Conservation (phyloP, 2,113 vertebrate species). For the Leucoraja erinaceus region DNA sequence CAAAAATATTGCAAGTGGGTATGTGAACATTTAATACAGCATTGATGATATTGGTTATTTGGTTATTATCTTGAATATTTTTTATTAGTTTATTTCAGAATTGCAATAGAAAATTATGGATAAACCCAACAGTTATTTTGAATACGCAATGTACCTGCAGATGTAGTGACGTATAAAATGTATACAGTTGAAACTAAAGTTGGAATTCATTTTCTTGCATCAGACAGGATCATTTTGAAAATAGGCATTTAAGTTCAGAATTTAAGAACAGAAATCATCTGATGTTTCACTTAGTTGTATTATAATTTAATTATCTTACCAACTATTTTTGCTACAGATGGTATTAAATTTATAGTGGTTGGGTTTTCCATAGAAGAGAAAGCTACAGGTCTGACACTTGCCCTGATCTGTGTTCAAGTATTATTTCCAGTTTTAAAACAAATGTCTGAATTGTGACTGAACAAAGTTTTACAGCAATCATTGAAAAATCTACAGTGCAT, state of each 20-base stretch:
- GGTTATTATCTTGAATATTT: not conserved
- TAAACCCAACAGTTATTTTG: not conserved
- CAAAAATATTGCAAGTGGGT: no score
- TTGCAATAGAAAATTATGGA: not conserved
- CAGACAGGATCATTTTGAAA: not conserved
- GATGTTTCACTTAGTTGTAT: not conserved
- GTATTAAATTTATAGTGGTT: not conserved
- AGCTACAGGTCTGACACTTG: not conserved
- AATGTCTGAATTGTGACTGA: not conserved
- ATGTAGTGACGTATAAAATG: not conserved
- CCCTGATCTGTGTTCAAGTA: not conserved
- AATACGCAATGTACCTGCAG: no score
- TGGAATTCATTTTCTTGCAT: not conserved
- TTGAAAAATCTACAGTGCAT: not conserved
- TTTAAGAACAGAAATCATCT: not conserved
- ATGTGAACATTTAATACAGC: no score
- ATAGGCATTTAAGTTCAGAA: not conserved
- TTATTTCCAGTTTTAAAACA: not conserved
- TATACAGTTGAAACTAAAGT: not conserved
- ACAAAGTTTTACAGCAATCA: not conserved
- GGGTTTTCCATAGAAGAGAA: not conserved
- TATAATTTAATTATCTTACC: not conserved
- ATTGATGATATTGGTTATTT: no score
- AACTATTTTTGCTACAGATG: not conserved
- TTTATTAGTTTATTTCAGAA: not conserved